Conservation (phyloP, 2,888 invertebrate genomes). For the Drosophila borealis region DNA sequence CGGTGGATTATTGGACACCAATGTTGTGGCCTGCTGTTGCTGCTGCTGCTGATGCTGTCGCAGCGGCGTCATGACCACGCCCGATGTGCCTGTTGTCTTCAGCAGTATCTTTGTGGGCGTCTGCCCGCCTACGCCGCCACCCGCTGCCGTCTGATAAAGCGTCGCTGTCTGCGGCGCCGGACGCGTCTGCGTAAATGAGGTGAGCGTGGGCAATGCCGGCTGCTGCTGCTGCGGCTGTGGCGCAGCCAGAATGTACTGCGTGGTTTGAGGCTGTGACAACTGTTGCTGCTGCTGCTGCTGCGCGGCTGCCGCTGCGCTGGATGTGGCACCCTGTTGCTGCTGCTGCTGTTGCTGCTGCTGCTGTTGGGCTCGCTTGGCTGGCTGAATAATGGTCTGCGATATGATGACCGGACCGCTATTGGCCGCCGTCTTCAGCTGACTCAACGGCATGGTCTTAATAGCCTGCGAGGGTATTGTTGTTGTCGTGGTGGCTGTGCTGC, state of each 20-base stretch:
- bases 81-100: slow-evolving; percentile 84
- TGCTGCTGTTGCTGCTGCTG: slow-evolving; percentile 61
- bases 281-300: slow-evolving; percentile 60
- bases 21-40: slow-evolving; percentile 65
- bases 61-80: slow-evolving; percentile 82
- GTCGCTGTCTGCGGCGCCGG: slow-evolving; percentile 77
- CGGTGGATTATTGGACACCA: slow-evolving; percentile 82
- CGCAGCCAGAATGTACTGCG: slow-evolving; percentile 82
- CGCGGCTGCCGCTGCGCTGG: slow-evolving; percentile 51
- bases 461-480: slow-evolving; percentile 80
- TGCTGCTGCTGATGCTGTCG: slow-evolving; percentile 72
- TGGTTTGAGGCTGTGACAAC: slow-evolving; percentile 57
- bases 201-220: slow-evolving; percentile 80
- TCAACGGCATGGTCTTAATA: slow-evolving; percentile 83
- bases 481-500: slow-evolving; percentile 46
- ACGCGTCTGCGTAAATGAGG: slow-evolving; percentile 82
- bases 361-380: slow-evolving; percentile 81
- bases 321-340: slow-evolving; percentile 46
- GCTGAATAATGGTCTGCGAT: slow-evolving; percentile 85
- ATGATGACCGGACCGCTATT: slow-evolving; percentile 84
- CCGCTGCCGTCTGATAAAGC: slow-evolving; percentile 81
- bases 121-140: slow-evolving; percentile 67
- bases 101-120: slow-evolving; percentile 84
- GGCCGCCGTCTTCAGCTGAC: slow-evolving; percentile 82
- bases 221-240: slow-evolving; percentile 72